phyloP scores from a whole-genome alignment of 2,888 invertebrate species.

The Erannis defoliaria region DNA sequence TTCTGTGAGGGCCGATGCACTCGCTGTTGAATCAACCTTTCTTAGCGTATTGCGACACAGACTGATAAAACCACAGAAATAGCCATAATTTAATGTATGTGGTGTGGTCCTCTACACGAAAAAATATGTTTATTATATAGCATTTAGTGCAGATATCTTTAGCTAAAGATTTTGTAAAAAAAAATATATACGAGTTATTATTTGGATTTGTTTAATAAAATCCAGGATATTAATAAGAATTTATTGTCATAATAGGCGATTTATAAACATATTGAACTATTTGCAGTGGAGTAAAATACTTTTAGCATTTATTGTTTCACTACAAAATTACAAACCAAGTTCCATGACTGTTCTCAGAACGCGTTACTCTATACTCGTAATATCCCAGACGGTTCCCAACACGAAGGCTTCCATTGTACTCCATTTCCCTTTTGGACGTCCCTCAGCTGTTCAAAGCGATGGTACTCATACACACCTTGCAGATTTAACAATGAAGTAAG shows the following conservation, averaged over 20 bases:
- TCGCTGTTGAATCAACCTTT: constrained; percentile 67
- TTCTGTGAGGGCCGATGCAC: constrained; percentile 80
- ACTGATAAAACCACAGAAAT: constrained; percentile 10
- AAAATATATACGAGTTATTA: too few relatives aligned
- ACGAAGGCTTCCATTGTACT: constrained; percentile 29
- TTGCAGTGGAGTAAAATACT: too few relatives aligned
- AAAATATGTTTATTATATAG: too few relatives aligned
- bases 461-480: constrained; percentile 42
- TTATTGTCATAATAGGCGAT: too few relatives aligned
- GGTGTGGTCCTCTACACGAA: too few relatives aligned
- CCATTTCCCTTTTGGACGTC: constrained; percentile 42
- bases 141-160: too few relatives aligned
- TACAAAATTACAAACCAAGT: not conserved
- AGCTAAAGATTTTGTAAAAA: too few relatives aligned
- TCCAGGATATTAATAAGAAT: too few relatives aligned
- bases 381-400: constrained; percentile 24
- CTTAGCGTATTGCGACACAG: constrained; percentile 53
- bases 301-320: too few relatives aligned
- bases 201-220: too few relatives aligned
- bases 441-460: constrained; percentile 41
- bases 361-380: constrained; percentile 32
- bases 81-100: not conserved
- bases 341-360: not conserved
- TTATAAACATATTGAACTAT: too few relatives aligned
- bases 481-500: not conserved